Evolutionary conservation across 2,888 invertebrate species (phyloP).

Genomic region (Tinea semifulvella): DNA sequence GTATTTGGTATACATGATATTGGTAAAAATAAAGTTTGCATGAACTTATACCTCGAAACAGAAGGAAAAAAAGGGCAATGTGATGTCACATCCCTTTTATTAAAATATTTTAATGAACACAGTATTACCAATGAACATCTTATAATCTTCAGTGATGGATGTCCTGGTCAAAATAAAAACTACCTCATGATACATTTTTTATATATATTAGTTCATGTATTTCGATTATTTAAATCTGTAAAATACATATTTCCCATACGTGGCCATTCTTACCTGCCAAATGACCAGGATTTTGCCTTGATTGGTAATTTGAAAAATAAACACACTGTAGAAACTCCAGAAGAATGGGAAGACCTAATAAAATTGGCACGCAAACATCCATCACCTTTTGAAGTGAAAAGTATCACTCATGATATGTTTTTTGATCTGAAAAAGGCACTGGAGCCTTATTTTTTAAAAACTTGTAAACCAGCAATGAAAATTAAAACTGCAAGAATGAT

Average conservation of each 20-base stretch:
- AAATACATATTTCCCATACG: conserved; percentile 16
- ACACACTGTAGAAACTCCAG: conserved; percentile 14
- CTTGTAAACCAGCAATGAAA: background rate
- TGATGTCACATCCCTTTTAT: conserved; percentile 17
- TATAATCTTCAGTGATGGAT: conserved; percentile 18
- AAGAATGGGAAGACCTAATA: conserved; percentile 4
- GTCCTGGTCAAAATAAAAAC: conserved; percentile 18
- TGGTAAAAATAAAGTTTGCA: conserved; percentile 14
- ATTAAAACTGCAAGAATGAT: conserved; percentile 9
- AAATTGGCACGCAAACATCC: background rate
- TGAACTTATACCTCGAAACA: conserved; percentile 17
- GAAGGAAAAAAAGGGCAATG: conserved; percentile 17
- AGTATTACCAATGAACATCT: conserved; percentile 15
- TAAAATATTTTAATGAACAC: conserved; percentile 15
- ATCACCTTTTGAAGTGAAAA: background rate
- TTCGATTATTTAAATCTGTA: conserved; percentile 16
- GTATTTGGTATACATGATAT: conserved; percentile 17
- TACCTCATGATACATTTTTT: conserved; percentile 17
- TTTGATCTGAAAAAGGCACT: conserved; percentile 1
- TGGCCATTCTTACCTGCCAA: conserved; percentile 16
- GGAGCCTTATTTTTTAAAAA: background rate
- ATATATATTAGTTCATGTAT: conserved; percentile 16
- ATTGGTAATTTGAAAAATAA: conserved; percentile 14
- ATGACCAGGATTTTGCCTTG: conserved; percentile 17
- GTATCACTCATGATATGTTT: background rate